These are phyloP conservation scores for Lithophane leautieri DNA, from an alignment of 2,888 invertebrate genomes.

Conservation along the genomic window DNA sequence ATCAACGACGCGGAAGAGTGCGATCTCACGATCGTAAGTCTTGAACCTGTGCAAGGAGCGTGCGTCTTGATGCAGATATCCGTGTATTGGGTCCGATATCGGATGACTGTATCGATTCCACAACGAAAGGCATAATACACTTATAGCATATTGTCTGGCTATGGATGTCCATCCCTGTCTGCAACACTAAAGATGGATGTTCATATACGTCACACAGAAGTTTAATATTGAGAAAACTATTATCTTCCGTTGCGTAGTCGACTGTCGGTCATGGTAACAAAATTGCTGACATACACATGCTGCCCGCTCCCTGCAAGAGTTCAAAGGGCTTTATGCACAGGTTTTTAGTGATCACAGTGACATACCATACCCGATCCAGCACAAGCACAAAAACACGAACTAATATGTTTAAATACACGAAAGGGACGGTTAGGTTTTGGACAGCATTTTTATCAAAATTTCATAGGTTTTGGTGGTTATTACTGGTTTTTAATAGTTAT, in stretches of 20 bases:
- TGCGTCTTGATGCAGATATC: constrained; percentile 84
- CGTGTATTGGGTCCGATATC: constrained; percentile 71
- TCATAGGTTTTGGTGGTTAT: constrained; percentile 24
- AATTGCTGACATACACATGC: constrained; percentile 86
- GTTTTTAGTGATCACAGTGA: constrained; percentile 74
- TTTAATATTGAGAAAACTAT: not conserved
- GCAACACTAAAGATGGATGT: constrained; percentile 14
- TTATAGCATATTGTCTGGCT: not conserved
- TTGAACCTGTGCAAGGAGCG: constrained; percentile 85
- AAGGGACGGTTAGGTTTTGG: constrained; percentile 73
- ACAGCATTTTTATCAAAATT: constrained; percentile 60
- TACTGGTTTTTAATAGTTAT: constrained; percentile 64
- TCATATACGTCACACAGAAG: constrained; percentile 10
- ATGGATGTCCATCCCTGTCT: constrained; percentile 25
- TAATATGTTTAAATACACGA: constrained; percentile 77
- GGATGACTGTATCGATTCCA: constrained; percentile 45
- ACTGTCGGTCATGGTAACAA: constrained; percentile 65
- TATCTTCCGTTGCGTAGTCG: constrained; percentile 42
- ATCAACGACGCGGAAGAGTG: constrained; percentile 98
- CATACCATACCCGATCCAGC: constrained; percentile 74
- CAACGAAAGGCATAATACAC: constrained; percentile 42
- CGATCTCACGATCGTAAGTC: constrained; percentile 96
- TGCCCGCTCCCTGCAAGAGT: constrained; percentile 87
- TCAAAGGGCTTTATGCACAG: constrained; percentile 85
- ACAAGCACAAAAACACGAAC: constrained; percentile 81